Conservation (phyloP, 2,113 vertebrate genomes). For the Mormyrus iriodes region DNA sequence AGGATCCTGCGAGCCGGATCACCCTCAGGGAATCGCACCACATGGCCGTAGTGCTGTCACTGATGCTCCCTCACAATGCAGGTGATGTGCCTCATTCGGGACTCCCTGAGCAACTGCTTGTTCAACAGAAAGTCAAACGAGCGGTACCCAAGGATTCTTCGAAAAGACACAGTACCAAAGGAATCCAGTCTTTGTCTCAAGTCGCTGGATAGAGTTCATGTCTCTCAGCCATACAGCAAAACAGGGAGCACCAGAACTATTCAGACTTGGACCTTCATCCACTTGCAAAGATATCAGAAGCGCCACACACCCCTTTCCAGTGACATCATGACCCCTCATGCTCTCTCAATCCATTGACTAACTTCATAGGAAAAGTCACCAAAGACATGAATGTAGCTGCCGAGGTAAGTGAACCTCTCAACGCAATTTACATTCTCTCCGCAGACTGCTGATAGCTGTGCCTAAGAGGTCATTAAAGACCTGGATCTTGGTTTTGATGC, state of each 20-base stretch:
- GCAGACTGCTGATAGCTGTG: background rate
- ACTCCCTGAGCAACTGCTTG: no score
- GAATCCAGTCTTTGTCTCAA: no score
- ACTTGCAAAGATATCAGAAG: background rate
- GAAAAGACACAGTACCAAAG: no score
- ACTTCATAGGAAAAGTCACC: background rate
- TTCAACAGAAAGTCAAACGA: no score
- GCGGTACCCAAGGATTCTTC: no score
- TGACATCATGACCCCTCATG: background rate
- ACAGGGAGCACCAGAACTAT: background rate
- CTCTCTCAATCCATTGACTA: background rate
- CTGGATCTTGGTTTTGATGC: background rate
- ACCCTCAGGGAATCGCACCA: no score
- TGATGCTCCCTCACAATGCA: no score
- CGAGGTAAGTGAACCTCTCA: background rate
- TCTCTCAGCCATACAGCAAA: background rate
- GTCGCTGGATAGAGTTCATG: no score
- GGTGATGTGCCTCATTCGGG: no score
- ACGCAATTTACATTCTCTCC: background rate
- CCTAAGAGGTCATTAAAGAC: background rate
- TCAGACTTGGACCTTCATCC: background rate
- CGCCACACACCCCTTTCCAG: background rate
- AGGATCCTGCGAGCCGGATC: no score
- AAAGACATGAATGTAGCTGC: background rate
- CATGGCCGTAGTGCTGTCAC: no score